Conservation (phyloP, 2,888 invertebrate genomes). For the Chalcis sispes region DNA sequence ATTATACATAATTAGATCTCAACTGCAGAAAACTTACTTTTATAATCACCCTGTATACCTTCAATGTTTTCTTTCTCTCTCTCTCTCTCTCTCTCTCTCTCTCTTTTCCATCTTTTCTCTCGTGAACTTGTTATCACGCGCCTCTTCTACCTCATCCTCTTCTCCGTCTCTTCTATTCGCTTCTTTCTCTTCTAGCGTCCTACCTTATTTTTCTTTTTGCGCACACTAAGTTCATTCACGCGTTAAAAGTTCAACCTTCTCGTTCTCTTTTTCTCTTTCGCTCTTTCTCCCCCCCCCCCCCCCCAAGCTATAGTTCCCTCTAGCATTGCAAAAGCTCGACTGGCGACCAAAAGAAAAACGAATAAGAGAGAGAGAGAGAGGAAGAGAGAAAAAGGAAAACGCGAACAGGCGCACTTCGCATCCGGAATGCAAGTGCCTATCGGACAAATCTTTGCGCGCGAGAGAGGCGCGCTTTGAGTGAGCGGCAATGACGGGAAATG, state of each 20-base stretch:
- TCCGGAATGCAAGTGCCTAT: too few relatives aligned
- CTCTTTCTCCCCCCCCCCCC: background rate
- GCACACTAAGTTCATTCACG: conserved; percentile 11
- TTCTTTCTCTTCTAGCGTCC: conserved; percentile 20
- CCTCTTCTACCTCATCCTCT: conserved; percentile 9
- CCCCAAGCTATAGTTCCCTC: background rate
- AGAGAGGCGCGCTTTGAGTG: background rate
- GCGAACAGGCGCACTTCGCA: too few relatives aligned
- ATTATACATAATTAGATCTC: conserved; percentile 39
- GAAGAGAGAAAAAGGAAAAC: too few relatives aligned
- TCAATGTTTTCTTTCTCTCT: too few relatives aligned
- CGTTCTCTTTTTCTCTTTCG: background rate
- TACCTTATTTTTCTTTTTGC: background rate
- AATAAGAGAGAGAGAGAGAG: background rate
- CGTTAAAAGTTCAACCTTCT: conserved; percentile 22
- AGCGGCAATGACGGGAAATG: conserved; percentile 40
- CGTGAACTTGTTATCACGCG: conserved; percentile 39
- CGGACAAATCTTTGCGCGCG: too few relatives aligned
- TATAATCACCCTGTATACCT: conserved; percentile 21
- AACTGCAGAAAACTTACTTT: conserved; percentile 32
- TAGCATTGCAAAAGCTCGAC: too few relatives aligned
- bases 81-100: too few relatives aligned
- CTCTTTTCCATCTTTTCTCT: background rate
- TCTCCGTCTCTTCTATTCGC: background rate
- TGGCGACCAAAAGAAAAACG: background rate